Evolutionary conservation across 2,888 invertebrate species (phyloP), one percentile per base, ranked within the genome.

Genomic region (Lagria hirta): DNA sequence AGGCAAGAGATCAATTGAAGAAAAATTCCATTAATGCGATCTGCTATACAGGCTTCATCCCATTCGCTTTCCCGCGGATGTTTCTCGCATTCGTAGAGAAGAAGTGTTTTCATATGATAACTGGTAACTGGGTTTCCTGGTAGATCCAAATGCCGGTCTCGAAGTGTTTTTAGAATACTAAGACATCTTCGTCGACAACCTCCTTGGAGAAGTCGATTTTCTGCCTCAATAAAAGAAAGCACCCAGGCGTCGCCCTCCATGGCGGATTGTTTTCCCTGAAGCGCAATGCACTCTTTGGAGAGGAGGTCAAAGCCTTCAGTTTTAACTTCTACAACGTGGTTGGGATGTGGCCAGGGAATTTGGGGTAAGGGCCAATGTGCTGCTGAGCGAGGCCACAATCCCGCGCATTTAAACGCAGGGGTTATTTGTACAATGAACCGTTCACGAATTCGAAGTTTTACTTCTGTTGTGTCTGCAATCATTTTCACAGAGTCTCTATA

Each of bases 211-310:
- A 91, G 75, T 16, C 85, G 72, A 58, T 84, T 83, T 70, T 91
- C 90, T 0, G 88, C 88, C 64, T 87, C 85, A 47, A 78, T 76
- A 70, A 89, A 88, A 4, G 83, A 83, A 64, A 91, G 73, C 4
- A 87, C 84, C 89, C 90, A 91, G 6, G 89, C 88, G 70, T 91
- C 90, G 2, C 89, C 89, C 69, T 91, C 90, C 78, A 88, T 86
- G 0, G 82, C 81, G 5, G 81, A 80, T 67, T 84, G 83, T 64
- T 84, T 84, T 7, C 84, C 83, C 67, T 82, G 82, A 62, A 82
- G 74, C 2, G 79, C 77, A 8, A 79, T 72, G 64, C 81, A 79
- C 68, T 87, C 86, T 68, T 85, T 86, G 43, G 86, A 86, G 41
- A 89, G 70, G 29, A 90, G 74, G 68, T 90, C 88, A 70, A 91